phyloP scores from a whole-genome alignment of 2,113 vertebrate species.

The Potamarius usumacintae region DNA sequence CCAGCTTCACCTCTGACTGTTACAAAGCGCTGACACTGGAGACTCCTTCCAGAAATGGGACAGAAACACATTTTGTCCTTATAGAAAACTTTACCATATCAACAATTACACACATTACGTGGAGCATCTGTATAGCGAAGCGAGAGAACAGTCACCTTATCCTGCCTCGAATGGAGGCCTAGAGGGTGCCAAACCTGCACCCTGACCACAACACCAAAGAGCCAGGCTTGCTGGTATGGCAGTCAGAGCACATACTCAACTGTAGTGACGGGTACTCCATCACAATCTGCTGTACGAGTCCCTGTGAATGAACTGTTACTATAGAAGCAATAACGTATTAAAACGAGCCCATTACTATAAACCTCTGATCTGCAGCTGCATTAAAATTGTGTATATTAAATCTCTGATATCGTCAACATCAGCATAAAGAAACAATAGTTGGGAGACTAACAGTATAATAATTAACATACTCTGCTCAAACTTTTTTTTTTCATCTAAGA shows the following conservation, averaged over 20 bases:
- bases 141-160: no score
- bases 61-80: neutral
- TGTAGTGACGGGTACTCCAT: no score
- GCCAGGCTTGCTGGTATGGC: no score
- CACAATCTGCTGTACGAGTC: neutral
- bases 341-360: neutral
- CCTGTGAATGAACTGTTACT: neutral
- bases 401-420: neutral
- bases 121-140: neutral
- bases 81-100: neutral
- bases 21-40: neutral
- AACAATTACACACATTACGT: neutral
- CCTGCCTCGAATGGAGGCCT: no score
- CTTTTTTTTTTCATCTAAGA: neutral
- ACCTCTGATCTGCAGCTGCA: neutral
- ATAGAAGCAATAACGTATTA: neutral
- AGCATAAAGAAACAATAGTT: neutral
- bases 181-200: no score
- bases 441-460: neutral
- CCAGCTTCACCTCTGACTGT: neutral
- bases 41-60: neutral
- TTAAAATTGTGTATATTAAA: neutral
- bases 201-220: no score
- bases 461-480: neutral
- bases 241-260: no score